phyloP scores from a whole-genome alignment of 2,113 vertebrate species.

The Nicator chloris region DNA sequence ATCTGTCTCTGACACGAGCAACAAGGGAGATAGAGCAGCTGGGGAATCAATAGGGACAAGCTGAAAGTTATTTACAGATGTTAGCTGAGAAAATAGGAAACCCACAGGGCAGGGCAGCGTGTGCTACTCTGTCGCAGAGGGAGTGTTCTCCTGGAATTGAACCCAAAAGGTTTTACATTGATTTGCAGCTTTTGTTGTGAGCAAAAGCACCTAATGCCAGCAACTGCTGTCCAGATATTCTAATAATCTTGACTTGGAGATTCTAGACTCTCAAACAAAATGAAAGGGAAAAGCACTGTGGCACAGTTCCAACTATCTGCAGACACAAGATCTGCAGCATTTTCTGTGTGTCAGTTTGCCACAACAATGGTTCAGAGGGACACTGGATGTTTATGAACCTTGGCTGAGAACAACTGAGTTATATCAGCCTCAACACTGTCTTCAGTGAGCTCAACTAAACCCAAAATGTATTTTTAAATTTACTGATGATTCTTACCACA shows the following conservation, averaged over 20 bases:
- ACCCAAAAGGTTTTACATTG: neutral
- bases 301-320: neutral
- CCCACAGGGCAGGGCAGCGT: neutral
- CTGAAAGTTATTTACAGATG: slow-evolving; percentile 59
- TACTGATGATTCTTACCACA: neutral
- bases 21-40: slow-evolving; percentile 25
- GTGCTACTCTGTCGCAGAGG: neutral
- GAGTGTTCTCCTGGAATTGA: neutral
- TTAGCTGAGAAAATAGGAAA: slow-evolving; percentile 25
- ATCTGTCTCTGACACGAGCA: slow-evolving; percentile 25
- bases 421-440: neutral
- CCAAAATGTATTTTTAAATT: neutral
- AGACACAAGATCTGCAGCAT: neutral
- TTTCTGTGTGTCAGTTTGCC: neutral
- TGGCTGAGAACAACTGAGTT: neutral
- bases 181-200: neutral
- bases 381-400: neutral
- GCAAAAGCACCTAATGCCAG: neutral
- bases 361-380: neutral
- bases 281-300: neutral
- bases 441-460: neutral
- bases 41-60: slow-evolving; percentile 49
- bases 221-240: neutral
- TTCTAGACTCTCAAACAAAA: neutral
- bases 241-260: neutral